Base-by-base conservation (phyloP, 1,140 invertebrate species). In the Caerostris extrusa region DNA sequence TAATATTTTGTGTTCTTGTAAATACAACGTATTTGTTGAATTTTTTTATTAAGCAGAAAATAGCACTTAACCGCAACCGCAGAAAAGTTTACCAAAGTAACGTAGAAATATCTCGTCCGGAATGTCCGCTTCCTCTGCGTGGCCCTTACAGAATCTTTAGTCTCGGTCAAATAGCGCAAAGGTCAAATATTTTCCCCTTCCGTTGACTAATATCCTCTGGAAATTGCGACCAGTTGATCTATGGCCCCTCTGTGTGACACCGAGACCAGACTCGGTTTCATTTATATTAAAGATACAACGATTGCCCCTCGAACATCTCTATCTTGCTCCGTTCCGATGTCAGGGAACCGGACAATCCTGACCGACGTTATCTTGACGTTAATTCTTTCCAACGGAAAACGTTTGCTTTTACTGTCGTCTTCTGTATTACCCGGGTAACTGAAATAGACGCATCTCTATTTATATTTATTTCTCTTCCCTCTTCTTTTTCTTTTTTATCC, bases 361-460 rank as follows among this genome's bases (percentile, higher is more conserved):
- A 93, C 64, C 91, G 91, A 71, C 91, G 82, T 93, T 93, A 93
- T 93, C 91, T 93, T 93, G 91, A 93, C 91, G 64, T 93, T 93
- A 87, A 93, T 93, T 93, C 91, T 91, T 91, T 91, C 50, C 77
- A 83, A 64, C 90, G 67, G 55, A 34, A 93, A 87, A 93, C 91
- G 91, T 87, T 87, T 71, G 83, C 83, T 58, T 93, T 60, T n/a
- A n/a, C 61, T 71, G 58, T 90, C 85, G 85, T 87, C 60, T 64
- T 85, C 10, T 87, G 85, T 50, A 87, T 87, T 89, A 69, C 87
- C 34, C 53, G 14, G 34, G 50, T 64, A 91, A 83, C 71, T 19
- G 10, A 83, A 83, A 91, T 60, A 17, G 57, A 81, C 55, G n/a
- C 61, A 7, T 55, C 89, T 17, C 69, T 90, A 90, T 90, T 67